A percentile compares a stretch with the other conserved stretches of the same genome.
These are phyloP conservation scores for rat (Rattus norvegicus) DNA, from an alignment of 2,113 vertebrate genomes.

Conservation along the genomic window GRCr8 NC_086029.1:93367501-93368000, in stretches of 20 bases:
- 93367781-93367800: neutral
- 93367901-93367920: conserved; percentile 14
- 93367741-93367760: conserved; percentile 14
- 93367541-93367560: neutral
- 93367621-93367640: neutral
- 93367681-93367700: neutral
- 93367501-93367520: neutral
- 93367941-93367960: conserved; percentile 14
- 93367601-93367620: neutral
- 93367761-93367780: conserved; percentile 38
- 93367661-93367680: neutral
- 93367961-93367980: conserved; percentile 38
- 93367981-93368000: neutral
- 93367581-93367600: neutral
- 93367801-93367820: conserved; percentile 49
- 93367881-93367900: neutral
- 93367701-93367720: neutral
- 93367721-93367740: neutral
- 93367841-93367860: neutral
- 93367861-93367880: rapidly evolving
- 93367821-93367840: neutral
- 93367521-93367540: neutral
- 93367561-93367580: too few relatives aligned
- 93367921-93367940: neutral
- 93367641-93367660: neutral